Evolutionary conservation across 2,797 vertebrate genomes (phyloP).

Genomic region (Cossypha dichroa): DNA sequence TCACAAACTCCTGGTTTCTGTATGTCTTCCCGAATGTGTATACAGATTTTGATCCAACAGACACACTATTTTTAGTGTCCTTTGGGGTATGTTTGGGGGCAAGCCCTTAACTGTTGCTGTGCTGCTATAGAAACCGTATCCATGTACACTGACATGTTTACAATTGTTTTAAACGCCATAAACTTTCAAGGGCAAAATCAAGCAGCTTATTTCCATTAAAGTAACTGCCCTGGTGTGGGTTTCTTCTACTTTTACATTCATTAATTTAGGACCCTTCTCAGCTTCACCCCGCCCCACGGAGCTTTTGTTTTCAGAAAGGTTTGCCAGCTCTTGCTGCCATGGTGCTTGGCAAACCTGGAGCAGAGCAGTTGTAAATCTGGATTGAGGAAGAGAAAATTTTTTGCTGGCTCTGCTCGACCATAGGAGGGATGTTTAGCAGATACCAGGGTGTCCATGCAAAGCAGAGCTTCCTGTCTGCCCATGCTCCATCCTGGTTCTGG

Average conservation of each 20-base stretch:
- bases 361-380: not conserved
- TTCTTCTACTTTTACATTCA: slow-evolving; percentile 30
- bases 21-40: slow-evolving; percentile 72
- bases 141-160: slow-evolving; percentile 90
- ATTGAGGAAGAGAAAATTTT: not conserved
- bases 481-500: not conserved
- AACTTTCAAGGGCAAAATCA: slow-evolving; percentile 80
- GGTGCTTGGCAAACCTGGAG: not conserved
- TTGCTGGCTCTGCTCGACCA: not conserved
- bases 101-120: slow-evolving; percentile 85
- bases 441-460: not conserved
- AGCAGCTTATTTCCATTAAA: slow-evolving; percentile 67
- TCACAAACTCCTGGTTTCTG: slow-evolving; percentile 47
- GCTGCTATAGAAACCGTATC: slow-evolving; percentile 95
- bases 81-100: slow-evolving; percentile 85
- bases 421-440: not conserved
- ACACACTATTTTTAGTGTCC: slow-evolving; percentile 89
- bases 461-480: not conserved
- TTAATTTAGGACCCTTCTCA: slow-evolving; percentile 36
- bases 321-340: not conserved
- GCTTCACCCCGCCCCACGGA: not conserved
- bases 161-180: slow-evolving; percentile 88
- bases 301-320: not conserved
- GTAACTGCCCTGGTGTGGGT: slow-evolving; percentile 22
- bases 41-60: slow-evolving; percentile 77